These are phyloP conservation scores for Globodera ellingtonae DNA, from an alignment of 1,140 invertebrate species.

Conservation along the genomic window DNA sequence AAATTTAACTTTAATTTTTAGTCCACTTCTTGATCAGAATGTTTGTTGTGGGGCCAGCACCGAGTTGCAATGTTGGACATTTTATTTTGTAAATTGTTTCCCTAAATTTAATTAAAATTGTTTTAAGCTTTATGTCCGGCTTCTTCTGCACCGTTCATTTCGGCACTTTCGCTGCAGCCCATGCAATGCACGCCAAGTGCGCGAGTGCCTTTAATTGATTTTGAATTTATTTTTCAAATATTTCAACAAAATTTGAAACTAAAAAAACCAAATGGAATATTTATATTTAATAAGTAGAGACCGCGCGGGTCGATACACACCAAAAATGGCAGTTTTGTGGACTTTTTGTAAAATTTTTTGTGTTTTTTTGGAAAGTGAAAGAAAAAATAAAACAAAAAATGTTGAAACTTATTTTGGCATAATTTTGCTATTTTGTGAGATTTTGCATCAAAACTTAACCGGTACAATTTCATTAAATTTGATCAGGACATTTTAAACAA, in stretches of 20 bases:
- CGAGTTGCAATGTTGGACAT: slow-evolving; percentile 55
- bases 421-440: no score
- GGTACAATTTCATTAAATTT: background rate
- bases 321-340: no score
- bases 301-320: no score
- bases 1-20: slow-evolving; percentile 10
- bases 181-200: slow-evolving; percentile 64
- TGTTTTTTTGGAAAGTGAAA: no score
- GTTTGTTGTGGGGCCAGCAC: slow-evolving; percentile 63
- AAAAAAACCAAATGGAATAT: no score
- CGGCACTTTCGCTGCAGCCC: slow-evolving; percentile 62
- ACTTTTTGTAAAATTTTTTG: no score
- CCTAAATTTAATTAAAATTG: slow-evolving; percentile 25
- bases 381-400: no score
- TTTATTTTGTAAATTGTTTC: slow-evolving; percentile 9
- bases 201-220: background rate
- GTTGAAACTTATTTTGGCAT: no score
- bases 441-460: no score
- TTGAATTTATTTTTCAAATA: no score
- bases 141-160: slow-evolving; percentile 63
- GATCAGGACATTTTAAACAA: background rate
- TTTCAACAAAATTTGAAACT: no score
- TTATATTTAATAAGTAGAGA: no score
- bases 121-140: slow-evolving; percentile 58
- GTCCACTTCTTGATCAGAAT: slow-evolving; percentile 62